Conservation (phyloP, 2,797 vertebrate species). For the Zenarchopterus dispar region DNA sequence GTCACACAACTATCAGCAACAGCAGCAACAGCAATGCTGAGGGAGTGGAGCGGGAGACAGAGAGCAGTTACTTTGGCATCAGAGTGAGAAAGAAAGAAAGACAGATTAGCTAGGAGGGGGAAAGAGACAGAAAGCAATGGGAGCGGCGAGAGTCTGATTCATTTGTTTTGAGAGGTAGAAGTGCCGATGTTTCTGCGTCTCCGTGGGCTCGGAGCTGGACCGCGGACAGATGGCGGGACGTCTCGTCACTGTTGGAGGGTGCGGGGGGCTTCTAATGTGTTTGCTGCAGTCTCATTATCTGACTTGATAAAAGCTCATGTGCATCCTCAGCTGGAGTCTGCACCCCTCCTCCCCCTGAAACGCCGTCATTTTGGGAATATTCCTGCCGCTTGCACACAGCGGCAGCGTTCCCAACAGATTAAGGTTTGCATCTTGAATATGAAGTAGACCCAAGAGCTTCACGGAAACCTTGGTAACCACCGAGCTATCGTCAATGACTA, state of each 20-base stretch:
- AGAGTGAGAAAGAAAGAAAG: conserved; percentile 73
- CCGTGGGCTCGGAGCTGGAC: conserved; percentile 22
- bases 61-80: conserved; percentile 76
- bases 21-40: conserved; percentile 84
- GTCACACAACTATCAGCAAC: conserved; percentile 86
- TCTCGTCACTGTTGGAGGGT: conserved; percentile 12
- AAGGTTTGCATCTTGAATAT: conserved; percentile 40
- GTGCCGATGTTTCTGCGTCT: conserved; percentile 30
- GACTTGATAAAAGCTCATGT: conserved; percentile 66
- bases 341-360: conserved; percentile 28
- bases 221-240: background rate
- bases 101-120: conserved; percentile 67
- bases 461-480: conserved; percentile 60
- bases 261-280: conserved; percentile 58
- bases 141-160: conserved; percentile 65
- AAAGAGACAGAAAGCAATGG: conserved; percentile 72
- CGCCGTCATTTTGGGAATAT: conserved; percentile 56
- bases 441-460: conserved; percentile 41
- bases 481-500: conserved; percentile 39
- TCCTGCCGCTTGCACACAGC: conserved; percentile 57
- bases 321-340: conserved; percentile 59
- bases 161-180: conserved; percentile 65
- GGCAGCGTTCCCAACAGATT: conserved; percentile 55
- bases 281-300: conserved; percentile 69
- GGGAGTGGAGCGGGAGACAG: conserved; percentile 79